These are phyloP conservation scores for Rotaria socialis DNA, from an alignment of 2,888 invertebrate genomes.

Conservation along the genomic window DNA sequence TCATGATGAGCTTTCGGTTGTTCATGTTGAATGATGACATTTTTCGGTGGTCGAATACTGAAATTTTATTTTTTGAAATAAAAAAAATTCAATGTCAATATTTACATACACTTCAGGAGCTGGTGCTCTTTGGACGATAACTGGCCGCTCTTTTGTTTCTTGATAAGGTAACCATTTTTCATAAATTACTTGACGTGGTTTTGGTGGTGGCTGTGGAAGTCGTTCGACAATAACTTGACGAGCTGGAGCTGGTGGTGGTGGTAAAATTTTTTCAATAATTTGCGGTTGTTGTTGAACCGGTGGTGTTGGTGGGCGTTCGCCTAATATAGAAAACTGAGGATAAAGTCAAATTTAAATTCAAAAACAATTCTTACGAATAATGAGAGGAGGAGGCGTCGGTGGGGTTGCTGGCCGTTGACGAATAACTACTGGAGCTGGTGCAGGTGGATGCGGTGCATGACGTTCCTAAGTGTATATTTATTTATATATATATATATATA, in stretches of 20 bases:
- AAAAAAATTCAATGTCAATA: neutral
- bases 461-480: neutral
- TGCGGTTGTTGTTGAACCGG: constrained; percentile 25
- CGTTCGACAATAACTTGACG: constrained; percentile 31
- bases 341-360: too few species aligned
- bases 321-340: neutral
- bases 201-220: neutral
- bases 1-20: constrained; percentile 5
- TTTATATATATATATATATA: neutral
- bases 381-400: constrained; percentile 28
- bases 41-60: constrained; percentile 23
- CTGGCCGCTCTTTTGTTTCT: constrained; percentile 33
- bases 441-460: constrained; percentile 6
- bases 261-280: constrained; percentile 19
- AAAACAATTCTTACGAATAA: neutral
- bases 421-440: constrained; percentile 7
- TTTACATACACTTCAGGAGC: neutral
- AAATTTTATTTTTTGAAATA: neutral
- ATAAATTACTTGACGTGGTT: constrained; percentile 32
- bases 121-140: constrained; percentile 3
- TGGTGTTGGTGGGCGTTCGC: constrained; percentile 25
- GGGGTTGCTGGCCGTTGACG: constrained; percentile 36
- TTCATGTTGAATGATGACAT: constrained; percentile 20
- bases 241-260: constrained; percentile 13
- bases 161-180: constrained; percentile 34